Percentiles rank a stretch among this genome's conserved stretches.
phyloP scores from a whole-genome alignment of 1,140 invertebrate species.

The Bursaphelenchus mucronatus region DNA sequence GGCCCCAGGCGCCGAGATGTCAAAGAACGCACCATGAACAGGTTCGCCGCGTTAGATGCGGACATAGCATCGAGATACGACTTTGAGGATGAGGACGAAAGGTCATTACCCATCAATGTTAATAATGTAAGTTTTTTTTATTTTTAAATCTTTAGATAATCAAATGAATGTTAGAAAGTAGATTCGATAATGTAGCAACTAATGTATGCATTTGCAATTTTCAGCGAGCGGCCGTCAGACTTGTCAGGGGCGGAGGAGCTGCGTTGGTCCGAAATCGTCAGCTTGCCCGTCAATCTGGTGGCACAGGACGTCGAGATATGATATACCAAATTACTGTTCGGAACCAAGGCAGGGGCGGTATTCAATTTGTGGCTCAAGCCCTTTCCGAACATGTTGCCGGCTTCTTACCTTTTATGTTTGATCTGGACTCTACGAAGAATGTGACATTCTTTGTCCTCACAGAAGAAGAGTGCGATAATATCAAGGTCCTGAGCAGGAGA shows the following conservation, averaged over 20 bases:
- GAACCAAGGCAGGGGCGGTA: neutral
- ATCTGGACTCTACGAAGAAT: neutral
- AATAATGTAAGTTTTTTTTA: conserved; percentile 1
- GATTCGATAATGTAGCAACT: too few species aligned
- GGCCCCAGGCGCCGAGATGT: conserved; percentile 17
- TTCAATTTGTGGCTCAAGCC: conserved; percentile 2
- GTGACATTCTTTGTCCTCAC: conserved; percentile 17
- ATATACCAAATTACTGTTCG: conserved; percentile 8
- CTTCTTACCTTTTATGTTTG: conserved; percentile 13
- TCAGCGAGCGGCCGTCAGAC: neutral
- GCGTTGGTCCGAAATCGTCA: conserved; percentile 6
- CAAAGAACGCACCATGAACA: conserved; percentile 22
- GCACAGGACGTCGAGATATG: conserved; percentile 3
- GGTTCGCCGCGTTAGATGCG: conserved; percentile 19
- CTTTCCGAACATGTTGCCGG: neutral
- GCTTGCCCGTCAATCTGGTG: neutral
- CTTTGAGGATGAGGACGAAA: conserved; percentile 18
- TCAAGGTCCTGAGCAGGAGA: conserved; percentile 2
- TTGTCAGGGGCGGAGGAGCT: neutral
- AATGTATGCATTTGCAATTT: too few species aligned
- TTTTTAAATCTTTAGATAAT: neutral
- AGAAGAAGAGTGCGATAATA: conserved; percentile 5
- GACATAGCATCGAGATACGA: conserved; percentile 24
- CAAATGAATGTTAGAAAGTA: too few species aligned
- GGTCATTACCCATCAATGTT: conserved; percentile 5